A percentile compares a stretch with the other conserved stretches of the same genome.
These are phyloP conservation scores for Typhlichthys subterraneus DNA, from an alignment of 2,797 vertebrate genomes.

Conservation along the genomic window DNA sequence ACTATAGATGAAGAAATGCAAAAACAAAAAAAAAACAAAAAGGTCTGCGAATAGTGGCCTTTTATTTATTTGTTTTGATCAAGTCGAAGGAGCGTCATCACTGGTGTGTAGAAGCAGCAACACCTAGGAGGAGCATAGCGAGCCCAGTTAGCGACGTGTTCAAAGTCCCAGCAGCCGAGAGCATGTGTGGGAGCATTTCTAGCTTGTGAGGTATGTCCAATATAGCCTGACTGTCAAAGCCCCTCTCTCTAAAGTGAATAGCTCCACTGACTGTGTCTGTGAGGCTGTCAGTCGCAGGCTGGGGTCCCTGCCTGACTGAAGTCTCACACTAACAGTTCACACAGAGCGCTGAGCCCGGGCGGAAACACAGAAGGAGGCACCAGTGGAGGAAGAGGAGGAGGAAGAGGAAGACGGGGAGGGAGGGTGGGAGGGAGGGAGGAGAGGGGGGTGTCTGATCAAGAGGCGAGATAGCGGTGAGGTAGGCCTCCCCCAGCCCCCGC, in stretches of 20 bases:
- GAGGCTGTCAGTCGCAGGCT: slow-evolving; percentile 66
- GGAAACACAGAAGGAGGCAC: slow-evolving; percentile 28
- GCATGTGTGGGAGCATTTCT: slow-evolving; percentile 48
- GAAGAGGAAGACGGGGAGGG: slow-evolving; percentile 27
- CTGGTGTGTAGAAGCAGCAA: slow-evolving; percentile 15
- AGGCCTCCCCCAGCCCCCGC: slow-evolving; percentile 67
- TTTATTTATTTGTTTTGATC: too few relatives aligned
- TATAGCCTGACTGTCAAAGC: slow-evolving; percentile 55
- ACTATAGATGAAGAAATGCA: slow-evolving; percentile 42
- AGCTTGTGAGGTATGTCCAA: slow-evolving; percentile 51
- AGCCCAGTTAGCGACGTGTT: slow-evolving; percentile 31
- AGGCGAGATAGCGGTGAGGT: slow-evolving; percentile 67
- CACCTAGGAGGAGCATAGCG: slow-evolving; percentile 37
- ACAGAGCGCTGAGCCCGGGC: slow-evolving; percentile 53
- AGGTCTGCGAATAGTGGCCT: too few relatives aligned
- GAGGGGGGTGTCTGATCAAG: slow-evolving; percentile 72
- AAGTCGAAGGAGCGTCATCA: too few relatives aligned
- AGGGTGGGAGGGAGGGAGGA: slow-evolving; percentile 50
- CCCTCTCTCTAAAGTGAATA: slow-evolving; percentile 61
- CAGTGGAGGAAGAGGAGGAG: slow-evolving; percentile 19
- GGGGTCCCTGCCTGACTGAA: slow-evolving; percentile 66
- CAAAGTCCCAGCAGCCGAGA: slow-evolving; percentile 45
- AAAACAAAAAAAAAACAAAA: neutral
- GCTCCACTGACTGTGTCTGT: slow-evolving; percentile 67
- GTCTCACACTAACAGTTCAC: slow-evolving; percentile 65